A percentile compares a stretch with the other conserved stretches of the same genome.
Evolutionary conservation across 1,140 invertebrate genomes (phyloP).

Genomic region (Drosophila azteca): DNA sequence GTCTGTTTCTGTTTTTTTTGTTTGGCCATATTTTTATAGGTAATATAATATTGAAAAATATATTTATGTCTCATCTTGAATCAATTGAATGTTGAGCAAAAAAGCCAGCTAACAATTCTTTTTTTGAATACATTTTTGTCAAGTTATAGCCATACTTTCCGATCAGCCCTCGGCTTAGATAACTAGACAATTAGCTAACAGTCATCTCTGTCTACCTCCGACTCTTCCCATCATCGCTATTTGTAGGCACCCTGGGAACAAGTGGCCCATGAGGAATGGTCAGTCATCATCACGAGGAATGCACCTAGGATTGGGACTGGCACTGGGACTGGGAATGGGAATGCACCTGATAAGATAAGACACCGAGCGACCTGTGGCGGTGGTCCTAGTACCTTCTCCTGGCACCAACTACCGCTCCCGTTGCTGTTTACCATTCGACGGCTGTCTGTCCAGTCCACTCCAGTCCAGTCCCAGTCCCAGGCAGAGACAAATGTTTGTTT

Average conservation of each 20-base stretch:
- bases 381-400: slow-evolving; percentile 52
- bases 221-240: slow-evolving; percentile 5
- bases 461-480: not conserved
- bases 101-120: no score
- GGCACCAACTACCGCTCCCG: not conserved
- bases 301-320: not conserved
- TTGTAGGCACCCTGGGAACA: slow-evolving; percentile 55
- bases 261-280: slow-evolving; percentile 54
- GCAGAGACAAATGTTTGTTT: slow-evolving; percentile 77
- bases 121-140: no score
- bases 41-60: no score
- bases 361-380: slow-evolving; percentile 19
- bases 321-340: slow-evolving; percentile 16
- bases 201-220: slow-evolving; percentile 28
- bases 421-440: not conserved
- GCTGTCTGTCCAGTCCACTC: slow-evolving; percentile 4
- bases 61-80: no score
- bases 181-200: slow-evolving; percentile 60
- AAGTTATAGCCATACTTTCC: no score
- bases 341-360: slow-evolving; percentile 65
- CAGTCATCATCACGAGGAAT: slow-evolving; percentile 39
- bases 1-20: no score
- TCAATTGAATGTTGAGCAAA: no score
- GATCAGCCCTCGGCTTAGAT: slow-evolving; percentile 32
- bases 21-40: no score